Base-by-base conservation (phyloP, 2,113 vertebrate genomes). In the Brachionichthys hirsutus region DNA sequence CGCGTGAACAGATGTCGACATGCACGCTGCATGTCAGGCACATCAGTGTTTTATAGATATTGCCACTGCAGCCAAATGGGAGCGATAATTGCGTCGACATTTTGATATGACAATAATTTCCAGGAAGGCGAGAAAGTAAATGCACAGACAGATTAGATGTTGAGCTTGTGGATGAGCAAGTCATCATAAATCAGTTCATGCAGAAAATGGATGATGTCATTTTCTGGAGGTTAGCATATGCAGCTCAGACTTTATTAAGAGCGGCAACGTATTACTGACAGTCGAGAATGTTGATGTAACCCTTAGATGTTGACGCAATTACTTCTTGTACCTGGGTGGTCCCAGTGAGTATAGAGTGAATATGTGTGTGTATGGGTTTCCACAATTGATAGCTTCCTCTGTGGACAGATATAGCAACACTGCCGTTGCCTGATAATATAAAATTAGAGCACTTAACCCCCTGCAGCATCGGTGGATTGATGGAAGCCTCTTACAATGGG, bases 251-350 rank as follows among this genome's bases (percentile, higher is more conserved):
- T 78, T 65, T 80, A 67, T 70, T 74, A 78, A 67, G 57, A 44
- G 48, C 67, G 54, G 62, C 80, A 77, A 85, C 87, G 55, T 42
- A n/a, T 71, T 53, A n/a, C 34, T 15, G 46, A 54, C 42, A 68
- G 53, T 53, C 62, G 63, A 83, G 66, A 43, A 61, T 87, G 60
- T 84, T 87, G 79, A 83, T 70, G 69, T 84, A 67, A 59, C 57
- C 64, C 67, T 58, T 73, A 73, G 77, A 76, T 89, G 73, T 87
- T 88, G 83, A 83, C 81, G 66, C 84, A 82, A 88, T 92, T 91
- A 78, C 73, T 88, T 55, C 74, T 73, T 89, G 85, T 86, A 88
- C 76, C 84, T 89, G 84, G 82, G 80, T 92, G 83, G 80, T 89
- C 88, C 85, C 77, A 35, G n/a, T 63, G 62, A 76, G 67, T 71